Evolutionary conservation across 2,113 vertebrate species (phyloP).

Genomic region (Mormoops blainvillei): DNA sequence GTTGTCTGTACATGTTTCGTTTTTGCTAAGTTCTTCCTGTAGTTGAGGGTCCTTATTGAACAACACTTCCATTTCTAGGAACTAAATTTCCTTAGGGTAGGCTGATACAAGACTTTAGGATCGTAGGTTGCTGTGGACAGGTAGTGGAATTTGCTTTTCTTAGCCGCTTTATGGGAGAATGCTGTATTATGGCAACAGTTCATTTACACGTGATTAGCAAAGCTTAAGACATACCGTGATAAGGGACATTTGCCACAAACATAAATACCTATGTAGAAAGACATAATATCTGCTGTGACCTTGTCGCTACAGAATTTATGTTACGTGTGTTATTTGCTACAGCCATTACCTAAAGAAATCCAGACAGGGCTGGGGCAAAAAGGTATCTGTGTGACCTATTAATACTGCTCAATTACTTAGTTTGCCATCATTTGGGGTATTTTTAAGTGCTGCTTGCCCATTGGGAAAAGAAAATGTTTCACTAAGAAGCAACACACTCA

Average conservation of each 20-base stretch:
- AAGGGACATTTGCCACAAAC: background rate
- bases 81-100: background rate
- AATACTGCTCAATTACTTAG: background rate
- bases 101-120: background rate
- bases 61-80: constrained; percentile 5
- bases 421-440: background rate
- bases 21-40: background rate
- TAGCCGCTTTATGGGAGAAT: background rate
- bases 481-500: background rate
- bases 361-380: background rate
- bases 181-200: background rate
- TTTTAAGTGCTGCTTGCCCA: background rate
- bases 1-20: background rate
- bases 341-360: background rate
- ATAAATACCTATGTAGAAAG: background rate
- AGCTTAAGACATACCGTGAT: constrained; percentile 8
- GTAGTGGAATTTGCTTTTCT: background rate
- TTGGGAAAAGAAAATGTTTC: background rate
- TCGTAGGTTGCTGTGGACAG: background rate
- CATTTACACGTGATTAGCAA: background rate
- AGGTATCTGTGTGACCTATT: background rate
- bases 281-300: background rate
- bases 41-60: background rate
- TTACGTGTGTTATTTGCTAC: background rate
- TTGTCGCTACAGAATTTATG: background rate